Evolutionary conservation across 2,797 vertebrate genomes (phyloP), one percentile per base, ranked within the genome.

Genomic region (Protonibea diacanthus): DNA sequence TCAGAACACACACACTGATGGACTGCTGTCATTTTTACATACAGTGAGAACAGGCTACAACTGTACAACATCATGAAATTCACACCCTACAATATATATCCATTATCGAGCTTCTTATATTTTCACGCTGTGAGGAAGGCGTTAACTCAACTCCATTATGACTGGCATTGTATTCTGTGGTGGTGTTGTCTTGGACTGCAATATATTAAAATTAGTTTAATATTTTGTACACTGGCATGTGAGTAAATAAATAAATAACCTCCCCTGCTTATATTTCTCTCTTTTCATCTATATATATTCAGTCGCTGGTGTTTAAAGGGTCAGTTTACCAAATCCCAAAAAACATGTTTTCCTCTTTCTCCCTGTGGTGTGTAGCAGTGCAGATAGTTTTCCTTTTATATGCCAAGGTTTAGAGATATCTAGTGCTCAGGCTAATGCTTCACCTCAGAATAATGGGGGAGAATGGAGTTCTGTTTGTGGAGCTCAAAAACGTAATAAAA

Each of bases 381-480:
- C 33, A 48, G 45, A 74, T 25, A 60, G 20, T 14, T 58, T 70
- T 58, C 6, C 25, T 79, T 83, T 65, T 71, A 52, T 78, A 65
- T 76, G 15, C 20, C 18, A 52, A 14, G 49, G 60, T 62, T 72
- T 74, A 60, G 53, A 71, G 63, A 74, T 71, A 80, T 71, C 70
- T 61, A 21, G 20, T 33, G 23, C 67, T 73, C 42, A 65, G 58
- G 55, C 51, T 71, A 57, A 70, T 61, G 64, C 48, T n/a, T 80
- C 38, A 75, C 47, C 57, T 33, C 38, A 23, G 27, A 84, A 82
- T 61, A 76, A 80, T n/a, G 27, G 61, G 25, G 58, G 47, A 70
- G 67, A 78, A 63, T 23, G 3, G n/a, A 58, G 81, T 66, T 74
- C 13, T 70, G 58, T 71, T 71, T 82, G 58, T 72, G 49, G 7